phyloP scores from a whole-genome alignment of 2,113 vertebrate species.

The Scartelaos histophorus region DNA sequence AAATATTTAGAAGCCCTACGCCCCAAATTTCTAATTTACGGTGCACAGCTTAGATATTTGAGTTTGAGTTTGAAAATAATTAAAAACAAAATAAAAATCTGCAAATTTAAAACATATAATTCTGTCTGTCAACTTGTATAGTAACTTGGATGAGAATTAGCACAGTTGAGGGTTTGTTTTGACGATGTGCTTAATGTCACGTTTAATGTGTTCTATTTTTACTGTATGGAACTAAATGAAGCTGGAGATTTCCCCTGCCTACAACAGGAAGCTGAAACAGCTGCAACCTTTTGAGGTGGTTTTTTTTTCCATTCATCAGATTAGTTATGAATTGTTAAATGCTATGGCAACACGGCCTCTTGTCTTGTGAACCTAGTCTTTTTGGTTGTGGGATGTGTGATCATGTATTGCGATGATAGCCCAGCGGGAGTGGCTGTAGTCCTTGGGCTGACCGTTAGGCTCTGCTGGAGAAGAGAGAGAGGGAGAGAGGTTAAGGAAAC shows the following conservation, averaged over 20 bases:
- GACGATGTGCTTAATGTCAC: neutral
- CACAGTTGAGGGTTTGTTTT: no score
- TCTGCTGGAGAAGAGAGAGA: neutral
- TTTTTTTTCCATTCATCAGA: no score
- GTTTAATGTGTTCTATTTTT: neutral
- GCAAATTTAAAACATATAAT: no score
- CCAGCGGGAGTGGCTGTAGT: slow-evolving; percentile 17
- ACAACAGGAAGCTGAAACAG: neutral
- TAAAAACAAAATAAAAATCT: no score
- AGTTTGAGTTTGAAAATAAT: no score
- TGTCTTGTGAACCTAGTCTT: slow-evolving; percentile 1
- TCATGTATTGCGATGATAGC: neutral
- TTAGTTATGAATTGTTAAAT: no score
- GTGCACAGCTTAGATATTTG: no score
- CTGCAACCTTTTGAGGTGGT: no score
- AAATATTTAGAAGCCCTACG: no score
- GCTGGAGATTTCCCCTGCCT: neutral
- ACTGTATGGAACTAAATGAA: neutral
- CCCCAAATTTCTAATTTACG: no score
- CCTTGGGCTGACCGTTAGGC: slow-evolving; percentile 7
- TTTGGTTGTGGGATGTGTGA: slow-evolving; percentile 8
- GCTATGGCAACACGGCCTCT: neutral
- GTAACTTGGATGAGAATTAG: no score
- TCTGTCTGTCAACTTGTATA: no score
- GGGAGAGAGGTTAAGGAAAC: slow-evolving; percentile 14